Base-by-base conservation (phyloP, 1,140 invertebrate genomes). In the Parasteatoda tepidariorum region DNA sequence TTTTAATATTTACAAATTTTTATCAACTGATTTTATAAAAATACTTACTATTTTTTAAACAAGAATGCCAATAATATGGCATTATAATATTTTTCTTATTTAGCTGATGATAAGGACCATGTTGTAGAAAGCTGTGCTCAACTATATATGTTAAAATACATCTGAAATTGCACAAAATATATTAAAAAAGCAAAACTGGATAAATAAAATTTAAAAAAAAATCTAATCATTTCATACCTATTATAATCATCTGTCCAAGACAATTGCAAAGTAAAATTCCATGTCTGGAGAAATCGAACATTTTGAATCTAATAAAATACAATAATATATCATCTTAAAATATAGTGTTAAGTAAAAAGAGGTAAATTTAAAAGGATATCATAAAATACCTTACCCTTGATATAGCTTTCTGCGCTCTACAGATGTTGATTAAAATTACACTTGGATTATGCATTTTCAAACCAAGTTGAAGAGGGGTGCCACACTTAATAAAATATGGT, bases 61-160 rank as follows among this genome's bases (percentile, higher is more conserved):
- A 83, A 26, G 68, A 11, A 66, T 83, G 59, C 68, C 70, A 83
- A n/a, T 66, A 83, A 13, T 68, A 74, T 26, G 81, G 70, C n/a
- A 66, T 62, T 26, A 66, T 15, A 18, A 83, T 26, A 15, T 30
- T 57, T 18, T 66, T 74, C 7, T 22, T 33, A 48, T 74, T 83
- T 26, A 83, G 3, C n/a, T 83, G 41, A 26, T 30, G 9, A 67
- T 64, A 83, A 22, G 68, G 5, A 2, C 81, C 81, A 66, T 31
- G 28, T 26, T 13, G 11, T 7, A 18, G 0, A 54, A 22, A 34
- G 38, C 41, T 73, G 26, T 83, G 55, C 33, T 73, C 28, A 2
- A 83, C 68, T 48, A 48, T 55, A 34, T 83, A 83, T 7, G 81
- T 74, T n/a, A 54, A 54, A 11, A 83, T 15, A 28, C 81, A 83